Conservation (phyloP, 2,113 vertebrate genomes). For the Mustelus asterias region DNA sequence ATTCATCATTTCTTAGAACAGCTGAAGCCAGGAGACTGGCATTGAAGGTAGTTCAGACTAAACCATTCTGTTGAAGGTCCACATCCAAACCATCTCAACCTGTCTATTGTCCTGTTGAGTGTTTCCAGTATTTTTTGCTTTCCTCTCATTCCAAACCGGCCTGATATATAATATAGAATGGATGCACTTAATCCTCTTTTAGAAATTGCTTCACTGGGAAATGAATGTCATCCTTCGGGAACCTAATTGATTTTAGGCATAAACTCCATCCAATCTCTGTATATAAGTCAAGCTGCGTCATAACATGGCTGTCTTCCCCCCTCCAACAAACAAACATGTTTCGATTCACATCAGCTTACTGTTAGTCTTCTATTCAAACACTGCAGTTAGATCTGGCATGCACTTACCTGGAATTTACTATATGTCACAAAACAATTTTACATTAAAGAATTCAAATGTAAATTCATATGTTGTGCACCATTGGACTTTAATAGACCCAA, state of each 20-base stretch:
- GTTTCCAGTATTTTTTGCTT: background rate
- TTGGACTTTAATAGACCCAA: constrained; percentile 13
- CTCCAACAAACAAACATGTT: background rate
- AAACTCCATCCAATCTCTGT: background rate
- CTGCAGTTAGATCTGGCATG: background rate
- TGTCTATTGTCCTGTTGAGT: background rate
- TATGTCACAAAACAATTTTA: background rate
- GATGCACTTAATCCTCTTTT: background rate
- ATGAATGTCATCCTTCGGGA: background rate
- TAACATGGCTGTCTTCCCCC: background rate
- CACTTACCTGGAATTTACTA: background rate
- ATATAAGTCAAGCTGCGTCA: background rate
- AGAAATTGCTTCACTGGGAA: background rate
- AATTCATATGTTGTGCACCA: background rate
- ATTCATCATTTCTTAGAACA: too few species aligned
- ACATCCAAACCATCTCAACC: background rate
- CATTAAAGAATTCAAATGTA: background rate
- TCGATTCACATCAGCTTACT: background rate
- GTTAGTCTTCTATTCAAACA: background rate
- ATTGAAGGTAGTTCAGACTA: background rate
- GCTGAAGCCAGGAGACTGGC: too few species aligned
- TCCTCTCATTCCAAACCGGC: background rate
- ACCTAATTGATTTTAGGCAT: background rate
- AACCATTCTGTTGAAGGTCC: background rate
- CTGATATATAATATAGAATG: background rate